phyloP scores from a whole-genome alignment of 2,797 vertebrate species.

The Centropyge bicolor region DNA sequence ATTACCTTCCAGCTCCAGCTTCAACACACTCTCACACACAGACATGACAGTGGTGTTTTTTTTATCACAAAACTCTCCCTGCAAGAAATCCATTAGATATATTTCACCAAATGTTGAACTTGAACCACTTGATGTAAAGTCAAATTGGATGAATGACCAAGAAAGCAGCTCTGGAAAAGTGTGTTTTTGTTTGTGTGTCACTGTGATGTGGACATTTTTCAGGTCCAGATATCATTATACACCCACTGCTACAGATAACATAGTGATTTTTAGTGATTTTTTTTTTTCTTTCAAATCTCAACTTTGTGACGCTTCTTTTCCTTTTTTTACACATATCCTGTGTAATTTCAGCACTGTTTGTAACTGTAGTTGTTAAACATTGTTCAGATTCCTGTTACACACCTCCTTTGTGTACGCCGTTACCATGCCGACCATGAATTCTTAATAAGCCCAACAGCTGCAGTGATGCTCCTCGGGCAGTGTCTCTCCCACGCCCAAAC shows the following conservation, averaged over 20 bases:
- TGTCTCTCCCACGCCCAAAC: slow-evolving; percentile 33
- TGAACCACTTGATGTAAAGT: too few species aligned
- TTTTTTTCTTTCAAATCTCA: neutral
- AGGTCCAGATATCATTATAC: neutral
- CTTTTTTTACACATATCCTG: slow-evolving; percentile 25
- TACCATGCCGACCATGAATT: slow-evolving; percentile 81
- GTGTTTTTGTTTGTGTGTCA: neutral
- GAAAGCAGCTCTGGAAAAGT: too few species aligned
- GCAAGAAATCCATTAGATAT: neutral
- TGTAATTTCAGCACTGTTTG: slow-evolving; percentile 47
- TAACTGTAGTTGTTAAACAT: slow-evolving; percentile 77
- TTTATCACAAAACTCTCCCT: neutral
- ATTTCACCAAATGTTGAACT: neutral
- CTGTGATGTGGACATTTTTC: neutral
- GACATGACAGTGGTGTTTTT: neutral
- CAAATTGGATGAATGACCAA: too few species aligned
- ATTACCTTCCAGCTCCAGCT: neutral
- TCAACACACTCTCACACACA: neutral
- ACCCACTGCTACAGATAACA: neutral
- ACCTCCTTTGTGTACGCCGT: slow-evolving; percentile 69
- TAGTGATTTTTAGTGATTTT: neutral
- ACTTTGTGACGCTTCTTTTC: neutral
- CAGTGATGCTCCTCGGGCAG: slow-evolving; percentile 34
- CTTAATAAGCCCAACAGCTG: slow-evolving; percentile 79
- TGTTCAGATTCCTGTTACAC: slow-evolving; percentile 75